phyloP scores from a whole-genome alignment of 2,113 vertebrate species.

The Nothocercus nigrocapillus region DNA sequence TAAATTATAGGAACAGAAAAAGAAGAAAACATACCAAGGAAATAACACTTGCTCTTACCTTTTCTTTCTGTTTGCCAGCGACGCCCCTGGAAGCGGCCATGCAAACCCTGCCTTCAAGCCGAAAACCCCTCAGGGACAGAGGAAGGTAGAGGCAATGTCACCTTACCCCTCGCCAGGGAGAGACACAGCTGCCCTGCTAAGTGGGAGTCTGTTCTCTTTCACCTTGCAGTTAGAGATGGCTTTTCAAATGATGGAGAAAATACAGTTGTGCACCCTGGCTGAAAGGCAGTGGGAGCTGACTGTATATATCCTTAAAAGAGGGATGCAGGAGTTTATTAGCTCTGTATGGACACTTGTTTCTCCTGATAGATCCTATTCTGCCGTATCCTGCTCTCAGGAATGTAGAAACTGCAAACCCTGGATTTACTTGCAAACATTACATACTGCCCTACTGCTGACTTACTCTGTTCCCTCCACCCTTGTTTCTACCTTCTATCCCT shows the following conservation, averaged over 20 bases:
- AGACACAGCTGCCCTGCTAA: not conserved
- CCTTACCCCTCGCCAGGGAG: not conserved
- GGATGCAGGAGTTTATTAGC: not conserved
- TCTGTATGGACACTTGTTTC: not conserved
- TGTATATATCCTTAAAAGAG: not conserved
- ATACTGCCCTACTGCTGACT: fast-evolving
- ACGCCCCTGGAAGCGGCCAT: slow-evolving; percentile 78
- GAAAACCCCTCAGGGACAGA: slow-evolving; percentile 81
- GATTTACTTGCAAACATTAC: not conserved
- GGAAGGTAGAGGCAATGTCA: slow-evolving; percentile 78
- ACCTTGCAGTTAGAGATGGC: not conserved
- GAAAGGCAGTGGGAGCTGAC: not conserved
- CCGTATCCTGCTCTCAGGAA: not conserved
- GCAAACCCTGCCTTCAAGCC: slow-evolving; percentile 89
- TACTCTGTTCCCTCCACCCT: not conserved
- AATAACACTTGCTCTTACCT: not conserved
- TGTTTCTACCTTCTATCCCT: not conserved
- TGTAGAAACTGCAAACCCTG: not conserved
- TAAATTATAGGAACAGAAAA: not conserved
- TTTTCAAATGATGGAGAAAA: not conserved
- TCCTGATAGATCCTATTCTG: not conserved
- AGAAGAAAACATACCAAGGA: not conserved
- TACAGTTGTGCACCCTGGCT: not conserved
- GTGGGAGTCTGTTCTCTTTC: not conserved
- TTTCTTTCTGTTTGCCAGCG: slow-evolving; percentile 43